Evolutionary conservation across 1,140 invertebrate species (phyloP).

Genomic region (Drosophila punjabiensis): DNA sequence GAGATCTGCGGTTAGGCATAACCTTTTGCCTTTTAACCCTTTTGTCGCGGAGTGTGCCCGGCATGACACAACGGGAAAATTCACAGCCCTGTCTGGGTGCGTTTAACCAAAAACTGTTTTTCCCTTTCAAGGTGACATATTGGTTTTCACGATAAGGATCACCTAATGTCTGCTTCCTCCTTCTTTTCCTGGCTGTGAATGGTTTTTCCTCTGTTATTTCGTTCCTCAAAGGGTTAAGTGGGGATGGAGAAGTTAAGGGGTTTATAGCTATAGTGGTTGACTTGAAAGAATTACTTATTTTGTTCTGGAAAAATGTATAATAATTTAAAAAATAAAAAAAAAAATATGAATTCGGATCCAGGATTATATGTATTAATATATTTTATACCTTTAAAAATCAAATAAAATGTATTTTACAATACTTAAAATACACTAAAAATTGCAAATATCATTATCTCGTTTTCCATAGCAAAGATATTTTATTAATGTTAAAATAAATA

Average conservation of each 20-base stretch:
- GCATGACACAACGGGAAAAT: constrained; percentile 71
- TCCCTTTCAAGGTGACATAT: constrained; percentile 73
- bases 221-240: constrained; percentile 27
- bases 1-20: constrained; percentile 64
- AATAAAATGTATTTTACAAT: background rate
- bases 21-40: constrained; percentile 78
- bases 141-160: constrained; percentile 72
- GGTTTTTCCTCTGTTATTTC: constrained; percentile 6
- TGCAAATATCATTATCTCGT: background rate
- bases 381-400: background rate
- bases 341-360: no score
- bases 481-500: background rate
- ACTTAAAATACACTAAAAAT: background rate
- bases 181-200: constrained; percentile 12
- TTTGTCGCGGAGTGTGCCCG: constrained; percentile 45
- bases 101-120: constrained; percentile 47
- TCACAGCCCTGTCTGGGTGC: constrained; percentile 22
- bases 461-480: no score
- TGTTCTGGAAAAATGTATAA: background rate
- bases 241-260: background rate
- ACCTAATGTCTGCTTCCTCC: constrained; percentile 52
- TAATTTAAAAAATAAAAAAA: background rate
- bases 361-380: background rate
- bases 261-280: background rate
- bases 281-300: background rate